Base-by-base conservation (phyloP, 2,797 vertebrate genomes). In the Bovichtus diacanthus region DNA sequence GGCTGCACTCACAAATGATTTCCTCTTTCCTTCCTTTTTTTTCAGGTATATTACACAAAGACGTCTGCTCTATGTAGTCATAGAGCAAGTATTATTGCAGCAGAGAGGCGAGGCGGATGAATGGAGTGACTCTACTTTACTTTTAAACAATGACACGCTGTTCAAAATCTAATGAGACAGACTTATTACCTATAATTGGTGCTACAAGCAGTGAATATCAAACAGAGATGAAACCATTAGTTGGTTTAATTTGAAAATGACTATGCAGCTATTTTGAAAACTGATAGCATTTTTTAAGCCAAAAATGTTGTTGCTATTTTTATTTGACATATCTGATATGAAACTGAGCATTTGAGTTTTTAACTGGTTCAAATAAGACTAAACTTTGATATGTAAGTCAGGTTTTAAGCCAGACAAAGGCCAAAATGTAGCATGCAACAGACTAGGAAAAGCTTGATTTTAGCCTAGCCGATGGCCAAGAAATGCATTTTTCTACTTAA, bases 71-170 rank as follows among this genome's bases (percentile, higher is more conserved):
- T n/a, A 10, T 5, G 23, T 1, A 9, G 18, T 13, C 15, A 2
- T 5, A 27, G 7, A n/a, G 41, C 18, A 5, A 19, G 29, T 16
- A 39, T 61, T 10, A 54, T 2, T 56, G 27, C 53, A 61, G 43
- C 23, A 27, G 66, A 67, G 12, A 15, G 55, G 50, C 5, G 25
- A 74, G 16, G 63, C 41, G 21, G 51, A 79, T 60, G 49, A 72
- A 80, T 21, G 49, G 53, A 72, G 46, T 12, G 49, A 51, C 36
- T 73, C 31, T n/a, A 44, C 72, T 55, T 31, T 11, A 23, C 43
- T 61, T 77, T 78, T 38, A 68, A 51, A 74, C 27, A 64, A 59
- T 46, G 61, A 69, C 60, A 70, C 39, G 7, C 44, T 65, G 71
- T 36, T 39, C 27, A 44, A 36, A 70, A 58, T 68, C 59, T 71